Conservation (phyloP, 2,113 vertebrate species). For the Platichthys stellatus region DNA sequence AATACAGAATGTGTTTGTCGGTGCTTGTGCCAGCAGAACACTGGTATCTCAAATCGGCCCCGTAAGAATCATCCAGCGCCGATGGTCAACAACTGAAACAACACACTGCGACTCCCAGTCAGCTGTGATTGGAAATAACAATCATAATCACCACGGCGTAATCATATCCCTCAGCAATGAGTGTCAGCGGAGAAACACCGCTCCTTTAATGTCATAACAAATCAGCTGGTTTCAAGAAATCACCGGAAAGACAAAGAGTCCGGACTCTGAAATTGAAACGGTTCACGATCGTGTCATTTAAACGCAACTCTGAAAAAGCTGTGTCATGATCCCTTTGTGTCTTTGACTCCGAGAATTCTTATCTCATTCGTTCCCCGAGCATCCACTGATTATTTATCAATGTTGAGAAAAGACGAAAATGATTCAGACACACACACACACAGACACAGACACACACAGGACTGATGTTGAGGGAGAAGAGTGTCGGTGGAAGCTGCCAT, state of each 20-base stretch:
- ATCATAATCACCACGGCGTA: constrained; percentile 75
- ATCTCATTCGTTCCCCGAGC: background rate
- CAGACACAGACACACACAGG: background rate
- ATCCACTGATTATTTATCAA: constrained; percentile 4
- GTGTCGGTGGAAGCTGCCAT: constrained; percentile 31
- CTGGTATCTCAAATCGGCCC: constrained; percentile 60
- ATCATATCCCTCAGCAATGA: constrained; percentile 76
- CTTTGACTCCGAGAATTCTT: background rate
- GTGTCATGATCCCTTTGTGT: constrained; percentile 5
- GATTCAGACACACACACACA: background rate
- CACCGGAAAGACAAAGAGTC: constrained; percentile 31
- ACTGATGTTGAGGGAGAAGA: constrained; percentile 14
- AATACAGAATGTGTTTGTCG: constrained; percentile 60
- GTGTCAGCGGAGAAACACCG: constrained; percentile 75
- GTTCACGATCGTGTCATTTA: constrained; percentile 41
- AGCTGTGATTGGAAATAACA: constrained; percentile 79
- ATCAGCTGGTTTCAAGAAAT: constrained; percentile 72
- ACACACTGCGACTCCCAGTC: constrained; percentile 71
- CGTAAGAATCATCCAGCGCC: constrained; percentile 64
- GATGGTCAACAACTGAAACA: constrained; percentile 55
- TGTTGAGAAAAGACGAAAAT: background rate
- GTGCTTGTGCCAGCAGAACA: constrained; percentile 63
- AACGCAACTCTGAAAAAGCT: constrained; percentile 33
- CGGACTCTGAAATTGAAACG: constrained; percentile 60
- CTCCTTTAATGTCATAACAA: constrained; percentile 75